These are phyloP conservation scores for Nothoprocta pentlandii DNA, from an alignment of 2,113 vertebrate genomes.

Conservation along the genomic window DNA sequence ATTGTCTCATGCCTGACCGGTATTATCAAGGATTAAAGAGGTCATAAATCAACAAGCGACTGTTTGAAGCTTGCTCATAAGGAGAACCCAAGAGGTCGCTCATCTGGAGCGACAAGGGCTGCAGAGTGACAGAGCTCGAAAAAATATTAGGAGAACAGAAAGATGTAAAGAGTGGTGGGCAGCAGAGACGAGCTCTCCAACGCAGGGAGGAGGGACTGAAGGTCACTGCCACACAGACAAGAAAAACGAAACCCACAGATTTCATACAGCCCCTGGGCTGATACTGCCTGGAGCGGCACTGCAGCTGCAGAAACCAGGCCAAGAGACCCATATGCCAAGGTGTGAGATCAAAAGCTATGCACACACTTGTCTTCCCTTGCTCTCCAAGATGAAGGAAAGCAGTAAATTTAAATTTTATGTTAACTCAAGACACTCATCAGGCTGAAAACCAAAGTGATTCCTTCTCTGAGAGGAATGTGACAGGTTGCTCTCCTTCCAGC, in stretches of 20 bases:
- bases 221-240: not conserved
- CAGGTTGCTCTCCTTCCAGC: not conserved
- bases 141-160: not conserved
- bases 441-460: not conserved
- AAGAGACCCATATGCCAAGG: not conserved
- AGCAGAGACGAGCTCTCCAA: not conserved
- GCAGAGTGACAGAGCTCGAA: not conserved
- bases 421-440: not conserved
- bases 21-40: not conserved
- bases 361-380: not conserved
- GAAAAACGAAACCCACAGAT: not conserved
- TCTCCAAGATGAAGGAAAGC: not conserved
- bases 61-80: accelerated
- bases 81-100: not conserved
- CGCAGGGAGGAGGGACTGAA: not conserved
- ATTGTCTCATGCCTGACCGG: not conserved
- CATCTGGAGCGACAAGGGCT: not conserved
- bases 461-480: not conserved
- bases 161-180: not conserved
- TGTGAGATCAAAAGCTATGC: accelerated
- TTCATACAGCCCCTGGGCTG: not conserved
- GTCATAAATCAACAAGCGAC: not conserved
- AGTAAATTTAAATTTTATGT: not conserved
- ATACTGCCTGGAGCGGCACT: accelerated
- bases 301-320: accelerated